Conservation (phyloP, 2,113 vertebrate species). For the Hiodon alosoides region DNA sequence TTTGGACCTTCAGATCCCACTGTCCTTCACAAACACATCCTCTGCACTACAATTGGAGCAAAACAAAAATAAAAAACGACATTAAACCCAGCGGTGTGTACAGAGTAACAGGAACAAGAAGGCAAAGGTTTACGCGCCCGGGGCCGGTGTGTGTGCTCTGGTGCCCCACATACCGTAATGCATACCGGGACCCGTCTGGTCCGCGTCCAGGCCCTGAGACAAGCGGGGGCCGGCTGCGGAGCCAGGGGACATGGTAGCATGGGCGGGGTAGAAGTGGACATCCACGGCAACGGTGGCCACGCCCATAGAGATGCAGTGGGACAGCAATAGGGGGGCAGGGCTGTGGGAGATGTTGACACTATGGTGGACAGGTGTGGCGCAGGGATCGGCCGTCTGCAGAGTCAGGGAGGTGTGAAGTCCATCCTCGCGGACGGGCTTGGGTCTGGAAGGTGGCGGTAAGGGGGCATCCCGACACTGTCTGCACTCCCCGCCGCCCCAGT, state of each 20-base stretch:
- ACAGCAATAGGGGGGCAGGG: conserved; percentile 53
- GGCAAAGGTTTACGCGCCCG: too few species aligned
- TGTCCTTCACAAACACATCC: conserved; percentile 13
- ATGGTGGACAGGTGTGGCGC: conserved; percentile 51
- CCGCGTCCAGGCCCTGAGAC: conserved; percentile 39
- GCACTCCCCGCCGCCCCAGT: conserved; percentile 51
- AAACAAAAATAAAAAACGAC: background rate
- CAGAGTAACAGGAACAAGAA: too few species aligned
- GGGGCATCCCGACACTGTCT: conserved; percentile 45
- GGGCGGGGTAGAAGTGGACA: conserved; percentile 56
- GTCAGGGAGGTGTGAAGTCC: conserved; percentile 56
- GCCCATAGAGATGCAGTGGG: conserved; percentile 62
- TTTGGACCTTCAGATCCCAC: background rate
- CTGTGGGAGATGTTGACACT: conserved; percentile 58
- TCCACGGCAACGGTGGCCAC: conserved; percentile 61
- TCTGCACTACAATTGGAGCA: conserved; percentile 6
- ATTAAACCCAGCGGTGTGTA: too few species aligned
- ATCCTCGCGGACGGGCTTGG: conserved; percentile 38
- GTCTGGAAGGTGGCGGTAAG: conserved; percentile 39
- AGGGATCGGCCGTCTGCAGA: conserved; percentile 49
- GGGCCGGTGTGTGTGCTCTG: background rate
- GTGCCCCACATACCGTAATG: conserved; percentile 25
- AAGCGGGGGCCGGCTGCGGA: conserved; percentile 39
- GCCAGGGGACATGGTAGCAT: conserved; percentile 26
- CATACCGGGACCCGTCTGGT: conserved; percentile 34